Conservation (phyloP, 2,113 vertebrate species). For the Eleginops maclovinus region DNA sequence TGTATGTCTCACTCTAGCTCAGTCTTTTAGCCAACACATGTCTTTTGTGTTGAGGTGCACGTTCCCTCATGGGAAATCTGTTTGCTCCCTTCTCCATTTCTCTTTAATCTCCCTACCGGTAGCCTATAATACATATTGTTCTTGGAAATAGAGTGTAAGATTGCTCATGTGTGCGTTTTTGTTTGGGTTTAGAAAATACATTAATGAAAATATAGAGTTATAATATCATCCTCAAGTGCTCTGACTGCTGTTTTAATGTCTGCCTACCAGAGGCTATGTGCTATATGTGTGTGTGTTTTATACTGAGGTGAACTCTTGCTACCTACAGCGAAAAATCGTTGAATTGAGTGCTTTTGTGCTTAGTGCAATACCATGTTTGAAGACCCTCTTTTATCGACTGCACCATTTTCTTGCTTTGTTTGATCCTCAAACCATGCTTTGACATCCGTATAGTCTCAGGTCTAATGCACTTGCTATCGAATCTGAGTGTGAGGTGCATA, state of each 20-base stretch:
- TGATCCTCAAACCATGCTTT: conserved; percentile 1
- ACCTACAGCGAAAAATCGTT: neutral
- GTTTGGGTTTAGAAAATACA: conserved; percentile 7
- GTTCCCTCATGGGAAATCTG: conserved; percentile 46
- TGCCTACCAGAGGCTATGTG: neutral
- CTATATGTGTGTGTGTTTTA: neutral
- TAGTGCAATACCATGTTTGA: neutral
- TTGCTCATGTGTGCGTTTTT: conserved; percentile 32
- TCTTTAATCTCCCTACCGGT: neutral
- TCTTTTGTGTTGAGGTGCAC: conserved; percentile 25
- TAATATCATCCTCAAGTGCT: conserved; percentile 1
- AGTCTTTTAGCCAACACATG: conserved; percentile 14
- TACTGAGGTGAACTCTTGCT: neutral
- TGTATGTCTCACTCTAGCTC: conserved; percentile 5
- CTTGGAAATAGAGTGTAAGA: conserved; percentile 12
- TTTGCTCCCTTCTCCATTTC: neutral
- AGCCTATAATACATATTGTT: neutral
- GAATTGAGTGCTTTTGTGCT: conserved; percentile 13
- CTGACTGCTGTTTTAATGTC: conserved; percentile 7
- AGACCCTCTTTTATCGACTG: neutral
- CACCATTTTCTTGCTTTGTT: conserved; percentile 2
- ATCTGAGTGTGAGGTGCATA: conserved; percentile 10
- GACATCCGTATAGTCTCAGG: conserved; percentile 12
- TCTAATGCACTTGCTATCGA: neutral
- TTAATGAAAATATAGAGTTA: conserved; percentile 23